These are phyloP conservation scores for Aphis craccivora DNA, from an alignment of 1,140 invertebrate genomes.

Conservation along the genomic window DNA sequence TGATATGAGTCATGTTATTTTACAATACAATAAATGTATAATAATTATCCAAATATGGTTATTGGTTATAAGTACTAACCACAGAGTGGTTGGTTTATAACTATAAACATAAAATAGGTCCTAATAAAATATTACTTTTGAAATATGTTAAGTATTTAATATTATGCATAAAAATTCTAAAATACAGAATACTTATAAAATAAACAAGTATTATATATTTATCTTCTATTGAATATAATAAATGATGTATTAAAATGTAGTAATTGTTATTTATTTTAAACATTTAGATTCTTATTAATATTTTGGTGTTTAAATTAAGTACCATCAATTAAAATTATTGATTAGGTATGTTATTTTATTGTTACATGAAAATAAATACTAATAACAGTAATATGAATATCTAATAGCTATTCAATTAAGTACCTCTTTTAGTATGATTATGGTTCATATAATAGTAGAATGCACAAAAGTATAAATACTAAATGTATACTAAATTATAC, in stretches of 20 bases:
- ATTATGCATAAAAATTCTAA: neutral
- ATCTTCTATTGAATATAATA: neutral
- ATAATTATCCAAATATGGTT: neutral
- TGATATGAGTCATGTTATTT: neutral
- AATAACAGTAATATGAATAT: neutral
- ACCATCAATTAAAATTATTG: neutral
- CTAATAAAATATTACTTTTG: neutral
- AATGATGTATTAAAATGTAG: neutral
- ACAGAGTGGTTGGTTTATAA: neutral
- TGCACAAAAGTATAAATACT: no score
- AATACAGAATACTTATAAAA: neutral
- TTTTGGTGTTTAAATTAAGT: neutral
- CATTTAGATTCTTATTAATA: neutral
- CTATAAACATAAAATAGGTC: neutral
- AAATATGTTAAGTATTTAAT: neutral
- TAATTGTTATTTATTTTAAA: neutral
- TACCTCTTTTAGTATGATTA: no score
- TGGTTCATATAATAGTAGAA: no score
- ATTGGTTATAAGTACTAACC: no score
- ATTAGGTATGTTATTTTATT: neutral
- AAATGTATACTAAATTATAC: no score
- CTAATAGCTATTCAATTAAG: neutral
- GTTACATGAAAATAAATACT: neutral
- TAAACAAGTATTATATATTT: neutral
- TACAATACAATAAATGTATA: neutral